These are phyloP conservation scores for Marmota monax DNA, from an alignment of 2,113 vertebrate species.

Conservation along the genomic window DNA sequence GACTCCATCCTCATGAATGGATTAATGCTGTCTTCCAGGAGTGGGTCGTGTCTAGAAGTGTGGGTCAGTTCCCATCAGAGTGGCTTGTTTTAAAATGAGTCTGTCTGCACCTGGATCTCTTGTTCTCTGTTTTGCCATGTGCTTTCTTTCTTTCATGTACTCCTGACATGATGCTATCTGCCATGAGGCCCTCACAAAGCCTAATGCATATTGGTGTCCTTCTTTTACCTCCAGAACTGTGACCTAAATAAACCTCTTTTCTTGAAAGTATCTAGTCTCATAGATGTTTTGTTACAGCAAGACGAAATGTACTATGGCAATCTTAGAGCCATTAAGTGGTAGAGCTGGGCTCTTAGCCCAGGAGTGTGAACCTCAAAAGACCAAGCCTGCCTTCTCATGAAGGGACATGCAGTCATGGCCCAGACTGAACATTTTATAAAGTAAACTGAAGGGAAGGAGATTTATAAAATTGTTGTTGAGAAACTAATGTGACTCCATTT, in stretches of 20 bases:
- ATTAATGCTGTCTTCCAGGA: not conserved
- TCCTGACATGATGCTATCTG: not conserved
- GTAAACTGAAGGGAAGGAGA: not conserved
- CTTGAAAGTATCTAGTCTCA: not conserved
- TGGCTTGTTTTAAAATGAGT: not conserved
- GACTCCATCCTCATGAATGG: not conserved
- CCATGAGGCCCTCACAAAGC: not conserved
- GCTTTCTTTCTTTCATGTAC: accelerated
- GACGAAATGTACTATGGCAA: too few species aligned
- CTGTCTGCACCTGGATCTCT: not conserved
- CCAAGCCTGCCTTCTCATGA: not conserved
- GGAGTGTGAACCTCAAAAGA: not conserved
- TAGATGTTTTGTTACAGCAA: not conserved
- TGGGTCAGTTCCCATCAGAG: not conserved
- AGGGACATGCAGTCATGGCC: not conserved
- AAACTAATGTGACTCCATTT: too few species aligned
- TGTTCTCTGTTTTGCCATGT: not conserved
- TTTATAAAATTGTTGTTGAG: not conserved
- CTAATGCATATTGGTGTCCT: not conserved
- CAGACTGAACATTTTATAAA: not conserved
- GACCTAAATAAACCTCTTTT: not conserved
- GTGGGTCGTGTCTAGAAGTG: not conserved
- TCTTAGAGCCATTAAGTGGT: not conserved
- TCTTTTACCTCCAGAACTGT: not conserved
- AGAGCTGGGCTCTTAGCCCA: not conserved